Conservation (phyloP, 2,888 invertebrate species). For the Schizaphis graminum region DNA sequence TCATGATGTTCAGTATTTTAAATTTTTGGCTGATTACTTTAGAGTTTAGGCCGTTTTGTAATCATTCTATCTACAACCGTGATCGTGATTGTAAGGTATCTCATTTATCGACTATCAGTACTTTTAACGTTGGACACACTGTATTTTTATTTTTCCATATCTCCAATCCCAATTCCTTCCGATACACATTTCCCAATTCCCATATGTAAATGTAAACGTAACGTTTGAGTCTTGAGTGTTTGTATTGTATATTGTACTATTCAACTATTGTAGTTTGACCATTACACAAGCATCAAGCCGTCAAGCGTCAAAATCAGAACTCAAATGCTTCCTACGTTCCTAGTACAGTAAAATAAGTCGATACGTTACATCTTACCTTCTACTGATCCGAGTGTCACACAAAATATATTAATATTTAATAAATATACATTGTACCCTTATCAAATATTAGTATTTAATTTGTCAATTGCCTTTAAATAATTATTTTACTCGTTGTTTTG, state of each 20-base stretch:
- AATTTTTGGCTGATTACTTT: too few species aligned
- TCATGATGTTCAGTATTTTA: too few species aligned
- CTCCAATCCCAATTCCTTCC: background rate
- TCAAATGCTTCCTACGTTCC: too few species aligned
- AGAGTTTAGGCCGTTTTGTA: too few species aligned
- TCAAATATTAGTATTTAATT: constrained; percentile 1
- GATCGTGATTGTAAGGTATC: too few species aligned
- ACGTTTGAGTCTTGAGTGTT: background rate
- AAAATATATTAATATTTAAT: background rate
- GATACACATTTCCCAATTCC: background rate
- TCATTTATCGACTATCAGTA: background rate
- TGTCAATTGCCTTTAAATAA: background rate
- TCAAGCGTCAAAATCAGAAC: background rate
- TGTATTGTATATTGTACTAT: too few species aligned
- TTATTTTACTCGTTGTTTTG: background rate
- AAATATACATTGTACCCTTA: background rate
- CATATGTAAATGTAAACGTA: background rate
- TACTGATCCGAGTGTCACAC: background rate
- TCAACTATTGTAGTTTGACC: background rate
- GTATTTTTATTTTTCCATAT: background rate
- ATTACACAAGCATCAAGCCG: background rate
- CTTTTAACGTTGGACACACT: background rate
- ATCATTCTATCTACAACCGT: too few species aligned
- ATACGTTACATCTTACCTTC: background rate
- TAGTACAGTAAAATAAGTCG: background rate